These are phyloP conservation scores for Heteromurus nitidus DNA, from an alignment of 2,888 invertebrate genomes.

Conservation along the genomic window DNA sequence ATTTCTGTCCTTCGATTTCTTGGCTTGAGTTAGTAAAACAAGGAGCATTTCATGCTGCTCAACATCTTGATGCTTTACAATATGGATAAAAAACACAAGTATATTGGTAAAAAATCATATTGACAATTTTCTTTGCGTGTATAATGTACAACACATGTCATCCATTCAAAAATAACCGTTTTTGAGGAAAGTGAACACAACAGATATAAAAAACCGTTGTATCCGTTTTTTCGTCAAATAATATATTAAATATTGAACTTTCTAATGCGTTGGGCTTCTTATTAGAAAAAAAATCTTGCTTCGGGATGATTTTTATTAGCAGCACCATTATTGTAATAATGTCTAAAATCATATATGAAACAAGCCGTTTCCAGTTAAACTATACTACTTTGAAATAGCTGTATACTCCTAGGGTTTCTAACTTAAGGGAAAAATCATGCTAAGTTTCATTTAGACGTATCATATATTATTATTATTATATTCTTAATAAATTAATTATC, in stretches of 20 bases:
- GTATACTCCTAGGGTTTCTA: constrained; percentile 54
- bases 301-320: constrained; percentile 54
- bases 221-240: constrained; percentile 48
- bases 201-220: constrained; percentile 31
- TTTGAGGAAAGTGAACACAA: constrained; percentile 33
- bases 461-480: constrained; percentile 39
- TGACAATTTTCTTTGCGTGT: not conserved
- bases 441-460: constrained; percentile 46
- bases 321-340: constrained; percentile 36
- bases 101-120: not conserved
- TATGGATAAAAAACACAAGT: constrained; percentile 27
- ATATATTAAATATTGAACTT: constrained; percentile 33
- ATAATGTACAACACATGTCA: constrained; percentile 25
- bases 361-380: constrained; percentile 53
- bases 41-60: constrained; percentile 46
- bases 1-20: constrained; percentile 25
- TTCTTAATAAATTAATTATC: constrained; percentile 36
- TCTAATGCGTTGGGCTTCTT: constrained; percentile 34
- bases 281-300: constrained; percentile 45
- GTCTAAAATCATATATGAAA: constrained; percentile 31
- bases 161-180: constrained; percentile 44
- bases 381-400: constrained; percentile 33
- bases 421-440: constrained; percentile 39
- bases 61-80: constrained; percentile 48
- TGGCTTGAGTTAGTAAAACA: constrained; percentile 24